Evolutionary conservation across 1,140 invertebrate genomes (phyloP).

Genomic region (Orussus abietinus): DNA sequence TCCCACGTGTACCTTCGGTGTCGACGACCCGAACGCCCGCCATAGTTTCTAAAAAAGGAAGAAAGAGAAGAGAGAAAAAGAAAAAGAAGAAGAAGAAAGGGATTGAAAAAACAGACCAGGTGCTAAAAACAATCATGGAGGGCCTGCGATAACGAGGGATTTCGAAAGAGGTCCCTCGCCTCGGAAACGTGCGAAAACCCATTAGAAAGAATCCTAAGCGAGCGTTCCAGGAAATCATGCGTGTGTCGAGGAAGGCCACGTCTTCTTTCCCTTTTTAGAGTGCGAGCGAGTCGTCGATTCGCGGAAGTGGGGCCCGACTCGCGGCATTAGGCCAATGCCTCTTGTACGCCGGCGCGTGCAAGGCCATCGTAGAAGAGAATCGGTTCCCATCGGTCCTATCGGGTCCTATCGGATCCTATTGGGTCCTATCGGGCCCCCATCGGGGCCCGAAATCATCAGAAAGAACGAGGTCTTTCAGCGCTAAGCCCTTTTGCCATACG

Average conservation of each 20-base stretch:
- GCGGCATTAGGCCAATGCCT: constrained; percentile 26
- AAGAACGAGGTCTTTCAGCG: too few species aligned
- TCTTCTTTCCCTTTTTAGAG: constrained; percentile 44
- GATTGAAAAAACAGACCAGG: too few species aligned
- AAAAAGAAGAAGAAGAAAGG: too few species aligned
- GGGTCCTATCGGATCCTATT: too few species aligned
- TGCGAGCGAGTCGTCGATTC: constrained; percentile 12
- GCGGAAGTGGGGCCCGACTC: not conserved
- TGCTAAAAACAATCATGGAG: too few species aligned
- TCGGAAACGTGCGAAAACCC: constrained; percentile 36
- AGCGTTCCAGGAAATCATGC: too few species aligned
- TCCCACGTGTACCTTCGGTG: not conserved
- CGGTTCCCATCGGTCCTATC: too few species aligned
- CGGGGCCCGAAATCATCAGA: too few species aligned
- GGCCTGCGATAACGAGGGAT: too few species aligned
- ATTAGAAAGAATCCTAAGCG: too few species aligned
- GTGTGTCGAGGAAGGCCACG: constrained; percentile 38
- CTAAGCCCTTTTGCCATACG: too few species aligned
- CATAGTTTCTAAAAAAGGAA: not conserved
- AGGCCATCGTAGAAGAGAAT: constrained; percentile 16
- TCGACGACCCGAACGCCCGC: not conserved
- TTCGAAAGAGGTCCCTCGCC: constrained; percentile 38
- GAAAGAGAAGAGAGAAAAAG: not conserved
- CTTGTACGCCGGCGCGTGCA: constrained; percentile 24
- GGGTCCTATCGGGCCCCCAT: too few species aligned